Evolutionary conservation across 1,140 invertebrate genomes (phyloP).

Genomic region (Geopemphigus sp.): DNA sequence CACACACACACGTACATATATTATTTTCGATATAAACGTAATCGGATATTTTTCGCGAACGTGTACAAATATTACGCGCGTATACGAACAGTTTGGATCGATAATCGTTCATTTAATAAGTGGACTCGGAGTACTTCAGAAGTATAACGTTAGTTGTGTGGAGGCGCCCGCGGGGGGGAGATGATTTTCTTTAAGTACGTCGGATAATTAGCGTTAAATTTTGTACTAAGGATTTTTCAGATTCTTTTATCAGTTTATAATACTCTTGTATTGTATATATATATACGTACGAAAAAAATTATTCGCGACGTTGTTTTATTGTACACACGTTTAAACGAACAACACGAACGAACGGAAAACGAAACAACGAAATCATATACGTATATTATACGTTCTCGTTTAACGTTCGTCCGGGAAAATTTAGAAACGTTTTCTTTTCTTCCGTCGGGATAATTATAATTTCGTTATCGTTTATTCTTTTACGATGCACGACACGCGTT

Average conservation of each 20-base stretch:
- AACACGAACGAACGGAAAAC: no score
- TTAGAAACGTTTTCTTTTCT: no score
- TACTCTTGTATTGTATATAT: not conserved
- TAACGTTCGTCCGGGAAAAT: no score
- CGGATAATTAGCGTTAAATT: not conserved
- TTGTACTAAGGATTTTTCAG: not conserved
- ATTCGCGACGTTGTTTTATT: not conserved
- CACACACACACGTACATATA: no score
- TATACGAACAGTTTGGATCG: not conserved
- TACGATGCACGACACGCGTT: no score
- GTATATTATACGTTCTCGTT: no score
- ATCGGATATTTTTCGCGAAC: no score
- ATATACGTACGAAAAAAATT: not conserved
- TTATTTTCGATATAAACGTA: no score
- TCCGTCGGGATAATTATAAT: no score
- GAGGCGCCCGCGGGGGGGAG: not conserved
- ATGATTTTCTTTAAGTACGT: not conserved
- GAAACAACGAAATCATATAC: no score
- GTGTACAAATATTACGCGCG: no score
- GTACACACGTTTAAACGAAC: not conserved
- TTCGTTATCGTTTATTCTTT: no score
- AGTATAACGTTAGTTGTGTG: not conserved
- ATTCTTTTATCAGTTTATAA: not conserved
- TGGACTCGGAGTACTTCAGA: not conserved
- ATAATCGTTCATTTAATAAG: not conserved